Evolutionary conservation across 2,888 invertebrate genomes (phyloP), one percentile per base, ranked within the genome.

Genomic region (Stenoptilia bipunctidactyla): DNA sequence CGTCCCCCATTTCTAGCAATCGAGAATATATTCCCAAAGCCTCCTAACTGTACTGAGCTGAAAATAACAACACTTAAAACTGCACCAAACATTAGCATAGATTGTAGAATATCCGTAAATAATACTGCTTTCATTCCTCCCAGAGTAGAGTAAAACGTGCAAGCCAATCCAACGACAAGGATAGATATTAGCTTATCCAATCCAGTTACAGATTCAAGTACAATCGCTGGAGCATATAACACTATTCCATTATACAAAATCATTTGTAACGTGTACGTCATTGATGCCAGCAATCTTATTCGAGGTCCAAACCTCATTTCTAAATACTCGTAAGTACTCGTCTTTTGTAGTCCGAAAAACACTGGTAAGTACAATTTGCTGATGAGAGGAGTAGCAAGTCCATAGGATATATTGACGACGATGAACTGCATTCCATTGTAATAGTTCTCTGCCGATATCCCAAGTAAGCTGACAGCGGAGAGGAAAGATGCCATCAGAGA

Each of bases 401-500:
- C 86, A 53, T 93, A 92, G 0, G 93, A 88, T 36, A 94, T 48
- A 62, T 94, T 93, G 36, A 93, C 90, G 13, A 92, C 74, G n/a
- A 91, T 83, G 68, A 96, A 94, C 60, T 92, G 90, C 47, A 92
- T 89, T 39, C 96, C 95, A 58, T 87, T 91, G 51, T 89, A 89
- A 68, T 96, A 96, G 63, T 90, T 93, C 70, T 97, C 96, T 38
- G 92, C 88, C 27, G 94, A 92, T 1, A 95, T 92, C n/a, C 96
- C 96, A n/a, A 97, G 82, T 33, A 96, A 67, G 0, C 94, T 93
- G 40, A 96, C 89, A 25, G 96, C 94, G 1, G 96, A 96, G 91
- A 96, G 93, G 65, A 96, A 96, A 33, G 94, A 94, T n/a, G 95
- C 94, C 92, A 96, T 94, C 43, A 96, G 70, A 1, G 95, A 95